Base-by-base conservation (phyloP, 1,140 invertebrate species). In the Habropoda laboriosa region DNA sequence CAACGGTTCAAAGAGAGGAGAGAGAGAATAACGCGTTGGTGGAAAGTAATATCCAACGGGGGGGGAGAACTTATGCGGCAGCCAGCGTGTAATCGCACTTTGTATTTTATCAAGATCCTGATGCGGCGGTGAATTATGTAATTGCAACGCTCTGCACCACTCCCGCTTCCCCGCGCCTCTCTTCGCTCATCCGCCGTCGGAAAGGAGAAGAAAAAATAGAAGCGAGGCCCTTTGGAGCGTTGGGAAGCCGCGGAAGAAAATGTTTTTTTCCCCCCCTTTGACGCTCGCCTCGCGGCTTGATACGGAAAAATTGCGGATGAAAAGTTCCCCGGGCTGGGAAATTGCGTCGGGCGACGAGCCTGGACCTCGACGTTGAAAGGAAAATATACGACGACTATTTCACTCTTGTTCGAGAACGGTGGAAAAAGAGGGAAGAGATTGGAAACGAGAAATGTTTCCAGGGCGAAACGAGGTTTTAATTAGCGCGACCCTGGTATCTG, bases 61-160 rank as follows among this genome's bases (percentile, higher is more conserved):
- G 40, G 24, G 53, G n/a, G n/a, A n/a, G 53, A 77, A 77, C 51
- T 77, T 68, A 68, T 35, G 74, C 74, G 51, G 49, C 49, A 76
- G 40, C 38, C 38, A 30, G 38, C 38, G 63, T 57, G 55, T 71
- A 58, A 77, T 78, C 75, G 75, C 32, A 45, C 75, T 78, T 78
- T 78, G 45, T 78, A 71, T 61, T 70, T 71, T 71, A 78, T 78
- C 75, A 71, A 71, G 75, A 78, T 78, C 67, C 66, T 32, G 75
- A 71, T 71, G 67, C 75, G 66, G 60, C 67, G 75, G 66, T 60
- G 55, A 78, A 78, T 71, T 71, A 71, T 51, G 75, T 78, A 78
- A 78, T 78, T 78, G 75, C 66, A 38, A 78, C 66, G 57, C 66
- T 55, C 24, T 42, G n/a, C n/a, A n/a, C n/a, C n/a, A n/a, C 32